phyloP scores from a whole-genome alignment of 2,797 vertebrate species.

The Pampus argenteus region DNA sequence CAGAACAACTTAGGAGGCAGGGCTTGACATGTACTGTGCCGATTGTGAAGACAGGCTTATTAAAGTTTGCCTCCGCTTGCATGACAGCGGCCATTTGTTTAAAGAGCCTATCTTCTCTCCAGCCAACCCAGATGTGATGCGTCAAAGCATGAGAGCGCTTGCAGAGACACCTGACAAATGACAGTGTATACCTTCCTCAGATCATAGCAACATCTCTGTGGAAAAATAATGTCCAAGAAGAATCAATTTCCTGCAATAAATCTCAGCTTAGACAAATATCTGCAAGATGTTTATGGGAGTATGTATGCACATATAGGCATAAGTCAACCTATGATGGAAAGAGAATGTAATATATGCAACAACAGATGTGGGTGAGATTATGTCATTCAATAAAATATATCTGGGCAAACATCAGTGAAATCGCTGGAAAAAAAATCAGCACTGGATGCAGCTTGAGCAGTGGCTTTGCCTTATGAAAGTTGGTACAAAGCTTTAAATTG shows the following conservation, averaged over 20 bases:
- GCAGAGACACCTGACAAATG: constrained; percentile 64
- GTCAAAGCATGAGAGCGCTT: constrained; percentile 46
- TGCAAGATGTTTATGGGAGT: constrained; percentile 38
- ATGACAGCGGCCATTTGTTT: constrained; percentile 68
- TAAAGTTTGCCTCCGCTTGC: constrained; percentile 63
- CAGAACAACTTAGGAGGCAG: constrained; percentile 11
- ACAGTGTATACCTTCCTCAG: constrained; percentile 50
- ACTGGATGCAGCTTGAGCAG: too few species aligned
- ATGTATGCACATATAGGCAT: constrained; percentile 24
- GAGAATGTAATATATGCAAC: constrained; percentile 40
- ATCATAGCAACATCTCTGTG: constrained; percentile 32
- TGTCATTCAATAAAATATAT: constrained; percentile 35
- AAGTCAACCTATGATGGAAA: constrained; percentile 4
- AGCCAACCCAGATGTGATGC: constrained; percentile 53
- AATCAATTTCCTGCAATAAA: constrained; percentile 66
- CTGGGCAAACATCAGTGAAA: neutral
- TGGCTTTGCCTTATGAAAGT: too few species aligned
- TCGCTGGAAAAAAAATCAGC: neutral
- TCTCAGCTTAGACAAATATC: constrained; percentile 40
- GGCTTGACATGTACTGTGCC: constrained; percentile 47
- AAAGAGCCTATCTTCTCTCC: constrained; percentile 61
- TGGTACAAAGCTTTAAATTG: too few species aligned
- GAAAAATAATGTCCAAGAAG: constrained; percentile 55
- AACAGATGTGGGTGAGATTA: constrained; percentile 48
- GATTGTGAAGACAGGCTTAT: constrained; percentile 67